These are phyloP conservation scores for Melanostoma mellinum DNA, from an alignment of 2,888 invertebrate species.

Conservation along the genomic window DNA sequence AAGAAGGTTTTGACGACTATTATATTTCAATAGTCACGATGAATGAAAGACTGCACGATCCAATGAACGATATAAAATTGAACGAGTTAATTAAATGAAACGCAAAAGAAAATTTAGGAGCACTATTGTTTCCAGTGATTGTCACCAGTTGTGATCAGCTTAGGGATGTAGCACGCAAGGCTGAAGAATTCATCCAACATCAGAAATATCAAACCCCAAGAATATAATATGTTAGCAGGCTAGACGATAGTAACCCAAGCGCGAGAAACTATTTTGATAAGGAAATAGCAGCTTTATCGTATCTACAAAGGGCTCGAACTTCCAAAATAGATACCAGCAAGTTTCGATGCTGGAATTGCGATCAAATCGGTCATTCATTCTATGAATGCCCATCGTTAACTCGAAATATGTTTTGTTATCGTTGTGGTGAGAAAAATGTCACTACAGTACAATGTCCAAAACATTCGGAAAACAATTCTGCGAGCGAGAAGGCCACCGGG, in stretches of 20 bases:
- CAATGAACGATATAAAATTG: background rate
- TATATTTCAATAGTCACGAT: background rate
- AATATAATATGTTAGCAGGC: too few relatives aligned
- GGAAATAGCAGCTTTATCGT: background rate
- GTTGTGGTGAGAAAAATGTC: background rate
- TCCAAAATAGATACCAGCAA: background rate
- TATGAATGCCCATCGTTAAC: background rate
- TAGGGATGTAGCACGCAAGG: slow-evolving; percentile 1
- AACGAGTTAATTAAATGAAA: background rate
- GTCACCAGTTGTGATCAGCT: background rate
- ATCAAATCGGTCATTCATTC: background rate
- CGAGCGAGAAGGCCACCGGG: too few relatives aligned
- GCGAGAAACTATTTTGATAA: background rate
- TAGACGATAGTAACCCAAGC: too few relatives aligned
- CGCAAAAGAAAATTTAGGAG: background rate
- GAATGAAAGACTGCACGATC: background rate
- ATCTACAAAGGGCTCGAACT: too few relatives aligned
- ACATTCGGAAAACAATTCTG: too few relatives aligned
- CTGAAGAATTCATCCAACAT: background rate
- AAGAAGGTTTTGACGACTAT: slow-evolving; percentile 1
- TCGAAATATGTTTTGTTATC: background rate
- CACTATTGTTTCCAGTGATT: background rate
- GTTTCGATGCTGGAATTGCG: background rate
- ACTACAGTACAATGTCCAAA: background rate
- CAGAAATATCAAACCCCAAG: background rate